Evolutionary conservation across 2,888 invertebrate species (phyloP).

Genomic region (Drosophila sordidula): DNA sequence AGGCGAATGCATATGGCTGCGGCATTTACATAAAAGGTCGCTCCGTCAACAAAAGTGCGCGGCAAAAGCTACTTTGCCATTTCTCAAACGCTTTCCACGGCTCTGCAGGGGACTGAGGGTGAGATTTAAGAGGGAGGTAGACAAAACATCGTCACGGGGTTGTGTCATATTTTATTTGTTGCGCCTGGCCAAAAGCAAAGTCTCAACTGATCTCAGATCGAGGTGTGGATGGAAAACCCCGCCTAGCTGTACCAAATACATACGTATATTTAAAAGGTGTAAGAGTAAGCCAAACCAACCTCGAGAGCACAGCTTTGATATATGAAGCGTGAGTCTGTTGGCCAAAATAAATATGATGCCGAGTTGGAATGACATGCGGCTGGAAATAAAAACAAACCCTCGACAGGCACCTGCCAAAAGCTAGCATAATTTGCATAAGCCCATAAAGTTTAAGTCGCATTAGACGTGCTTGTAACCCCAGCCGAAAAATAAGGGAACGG

Average conservation of each 20-base stretch:
- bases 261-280: no score
- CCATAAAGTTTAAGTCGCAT: conserved; percentile 76
- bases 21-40: conserved; percentile 73
- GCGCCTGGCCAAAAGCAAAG: not conserved
- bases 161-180: conserved; percentile 14
- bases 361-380: conserved; percentile 17
- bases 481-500: not conserved
- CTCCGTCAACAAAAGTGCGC: conserved; percentile 58
- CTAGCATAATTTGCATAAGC: conserved; percentile 65
- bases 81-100: conserved; percentile 38
- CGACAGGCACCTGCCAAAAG: conserved; percentile 24
- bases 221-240: no score
- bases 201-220: not conserved
- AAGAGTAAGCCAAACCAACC: no score
- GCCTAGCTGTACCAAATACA: no score
- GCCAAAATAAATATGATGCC: conserved; percentile 58
- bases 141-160: conserved; percentile 1
- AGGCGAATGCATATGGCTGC: conserved; percentile 70
- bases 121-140: conserved; percentile 14
- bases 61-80: conserved; percentile 45
- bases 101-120: conserved; percentile 8
- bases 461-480: conserved; percentile 58
- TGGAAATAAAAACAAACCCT: conserved; percentile 11
- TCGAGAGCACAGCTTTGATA: conserved; percentile 61
- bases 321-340: conserved; percentile 58